Evolutionary conservation across 1,140 invertebrate species (phyloP), one percentile per base, ranked within the genome.

Genomic region (Lethocerus indicus): DNA sequence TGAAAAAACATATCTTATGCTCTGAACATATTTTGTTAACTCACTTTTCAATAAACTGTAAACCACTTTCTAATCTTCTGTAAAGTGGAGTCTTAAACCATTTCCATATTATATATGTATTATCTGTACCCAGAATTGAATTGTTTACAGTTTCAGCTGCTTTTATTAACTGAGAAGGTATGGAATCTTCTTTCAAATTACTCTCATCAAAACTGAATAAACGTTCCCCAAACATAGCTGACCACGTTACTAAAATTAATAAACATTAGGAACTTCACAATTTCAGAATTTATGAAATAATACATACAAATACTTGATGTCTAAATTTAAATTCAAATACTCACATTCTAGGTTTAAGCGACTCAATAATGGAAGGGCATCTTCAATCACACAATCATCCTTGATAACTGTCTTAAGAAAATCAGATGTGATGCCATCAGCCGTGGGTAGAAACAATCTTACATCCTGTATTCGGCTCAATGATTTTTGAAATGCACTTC

Each of bases 341-440:
- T 70, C 74, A 87, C 87, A 65, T 73, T 90, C 85, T 48, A 88
- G 72, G 63, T 79, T 83, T 27, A 87, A 64, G 54, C 81, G 71
- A 26, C 81, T 80, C 13, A 91, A 61, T 60, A 79, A 70, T 12
- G 73, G 69, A 40, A 85, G 57, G 60, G 87, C 75, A 66, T 91
- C 78, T 7, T 60, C 47, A 5, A 57, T 7, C 2, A 25, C 4
- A 5, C 9, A 21, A 42, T 37, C 1, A 21, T 2, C 0, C 24
- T 36, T 43, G 1, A 70, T 56, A 47, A 60, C 56, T 6, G 60
- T 35, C 47, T 65, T 57, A 0, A 83, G 56, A 59, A 88, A 83
- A 56, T 87, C 75, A 50, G 66, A 61, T 1, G 81, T 70, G 1
- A 86, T 68, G 1, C 59, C 53, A 61, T 88, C 76, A 5, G 78